These are phyloP conservation scores for Eilema sororculum DNA, from an alignment of 2,888 invertebrate species.

Conservation along the genomic window DNA sequence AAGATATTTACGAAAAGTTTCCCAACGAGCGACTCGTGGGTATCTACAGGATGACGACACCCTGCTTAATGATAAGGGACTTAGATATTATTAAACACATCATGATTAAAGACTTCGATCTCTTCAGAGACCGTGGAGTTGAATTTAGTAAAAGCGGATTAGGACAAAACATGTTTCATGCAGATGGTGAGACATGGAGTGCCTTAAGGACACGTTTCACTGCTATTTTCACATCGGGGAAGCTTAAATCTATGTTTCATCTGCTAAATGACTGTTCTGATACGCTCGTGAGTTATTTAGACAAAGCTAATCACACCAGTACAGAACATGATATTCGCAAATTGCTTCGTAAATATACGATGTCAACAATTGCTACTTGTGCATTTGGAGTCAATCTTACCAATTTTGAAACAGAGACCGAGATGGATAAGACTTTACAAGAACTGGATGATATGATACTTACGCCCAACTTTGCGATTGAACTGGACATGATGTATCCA, in stretches of 20 bases:
- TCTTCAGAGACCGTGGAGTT: constrained; percentile 64
- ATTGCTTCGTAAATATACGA: constrained; percentile 55
- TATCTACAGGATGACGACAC: constrained; percentile 53
- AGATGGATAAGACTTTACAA: constrained; percentile 34
- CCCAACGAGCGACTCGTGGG: constrained; percentile 54
- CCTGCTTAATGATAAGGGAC: constrained; percentile 63
- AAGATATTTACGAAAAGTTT: constrained; percentile 45
- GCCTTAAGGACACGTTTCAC: constrained; percentile 58
- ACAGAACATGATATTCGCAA: constrained; percentile 52
- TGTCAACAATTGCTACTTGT: constrained; percentile 57
- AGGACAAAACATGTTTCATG: constrained; percentile 65
- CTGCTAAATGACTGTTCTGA: constrained; percentile 58
- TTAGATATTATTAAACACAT: constrained; percentile 67
- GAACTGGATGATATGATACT: constrained; percentile 38
- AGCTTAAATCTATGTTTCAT: constrained; percentile 65
- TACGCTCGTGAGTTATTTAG: constrained; percentile 50
- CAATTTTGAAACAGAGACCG: constrained; percentile 33
- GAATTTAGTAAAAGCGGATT: constrained; percentile 62
- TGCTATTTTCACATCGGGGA: constrained; percentile 64
- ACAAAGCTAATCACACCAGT: constrained; percentile 22
- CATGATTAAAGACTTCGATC: constrained; percentile 70
- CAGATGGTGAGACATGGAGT: constrained; percentile 65
- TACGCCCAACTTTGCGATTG: constrained; percentile 26
- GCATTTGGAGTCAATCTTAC: constrained; percentile 60
- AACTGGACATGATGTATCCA: constrained; percentile 61